Evolutionary conservation across 2,113 vertebrate genomes (phyloP), one percentile per base, ranked within the genome.

Genomic region (Thermophis baileyi): DNA sequence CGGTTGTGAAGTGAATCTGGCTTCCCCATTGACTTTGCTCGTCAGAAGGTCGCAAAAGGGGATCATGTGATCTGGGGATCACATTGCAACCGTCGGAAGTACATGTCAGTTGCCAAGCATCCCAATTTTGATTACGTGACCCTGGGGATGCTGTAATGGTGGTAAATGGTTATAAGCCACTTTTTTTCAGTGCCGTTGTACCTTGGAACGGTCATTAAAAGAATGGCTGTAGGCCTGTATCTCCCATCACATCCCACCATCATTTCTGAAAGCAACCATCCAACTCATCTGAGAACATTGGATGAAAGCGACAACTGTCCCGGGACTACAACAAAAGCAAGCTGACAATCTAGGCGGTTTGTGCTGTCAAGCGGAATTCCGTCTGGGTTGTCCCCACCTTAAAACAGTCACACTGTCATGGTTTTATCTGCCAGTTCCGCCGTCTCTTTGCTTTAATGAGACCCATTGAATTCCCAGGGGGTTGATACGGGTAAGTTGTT

Each of bases 331-430:
- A 81, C n/a, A 81, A 40, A 81, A 40, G 6, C 18, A 40, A 40
- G n/a, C 35, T 22, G 74, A 3, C 35, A 22, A 94, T 94, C 94
- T 97, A 92, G 93, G 94, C 94, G 88, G 14, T 27, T 92, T 93
- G 94, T 96, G n/a, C 87, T 96, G 87, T 94, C 94, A 92, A 96
- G 93, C 95, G 92, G 94, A 97, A 96, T 95, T 86, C 53, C 69
- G 12, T 2, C 30, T 1, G 95, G 95, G 94, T 93, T 85, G 85
- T 63, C 95, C 96, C 96, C 92, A 5, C 96, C 94, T 88, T 88
- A 40, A 0, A 94, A 94, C 91, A 10, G 95, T 54, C 44, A 35
- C 60, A 51, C 51, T 90, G 91, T 96, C 92, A 44, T 95, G 93
- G 74, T 22, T 90, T 91, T 87, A 93, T 55, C 22, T 24, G 89